Percentiles rank a stretch among this genome's conserved stretches.
These are phyloP conservation scores for Sycobia sp. DNA, from an alignment of 1,140 invertebrate genomes.

Conservation along the genomic window DNA sequence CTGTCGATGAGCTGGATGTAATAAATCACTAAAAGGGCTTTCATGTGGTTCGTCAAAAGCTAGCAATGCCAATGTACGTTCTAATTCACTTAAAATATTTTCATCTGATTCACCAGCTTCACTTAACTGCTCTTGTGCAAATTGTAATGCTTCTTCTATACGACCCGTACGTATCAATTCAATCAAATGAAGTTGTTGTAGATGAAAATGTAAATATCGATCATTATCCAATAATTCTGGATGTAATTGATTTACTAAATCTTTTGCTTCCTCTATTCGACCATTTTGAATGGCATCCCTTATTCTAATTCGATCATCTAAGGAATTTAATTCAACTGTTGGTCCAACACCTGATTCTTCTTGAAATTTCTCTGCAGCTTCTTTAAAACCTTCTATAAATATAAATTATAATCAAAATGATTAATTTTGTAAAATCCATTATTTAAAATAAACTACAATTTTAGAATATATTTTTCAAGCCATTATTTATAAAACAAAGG, in stretches of 20 bases:
- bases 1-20: constrained; percentile 91
- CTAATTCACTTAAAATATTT: constrained; percentile 75
- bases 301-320: constrained; percentile 94
- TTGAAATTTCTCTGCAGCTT: constrained; percentile 96
- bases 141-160: constrained; percentile 93
- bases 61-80: constrained; percentile 88
- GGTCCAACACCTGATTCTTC: constrained; percentile 90
- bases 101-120: constrained; percentile 91
- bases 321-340: constrained; percentile 82
- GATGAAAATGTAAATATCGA: constrained; percentile 92
- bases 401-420: no score
- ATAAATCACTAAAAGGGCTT: constrained; percentile 92
- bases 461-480: no score
- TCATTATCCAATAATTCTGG: constrained; percentile 95
- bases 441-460: no score
- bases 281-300: constrained; percentile 93
- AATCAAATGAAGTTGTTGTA: constrained; percentile 95
- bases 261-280: constrained; percentile 89
- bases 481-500: no score
- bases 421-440: no score
- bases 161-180: constrained; percentile 89
- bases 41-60: constrained; percentile 96
- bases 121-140: constrained; percentile 90
- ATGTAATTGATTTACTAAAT: constrained; percentile 91
- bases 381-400: constrained; percentile 91